These are phyloP conservation scores for Parauchenoglanis punctatus DNA, from an alignment of 2,797 vertebrate genomes.

Conservation along the genomic window DNA sequence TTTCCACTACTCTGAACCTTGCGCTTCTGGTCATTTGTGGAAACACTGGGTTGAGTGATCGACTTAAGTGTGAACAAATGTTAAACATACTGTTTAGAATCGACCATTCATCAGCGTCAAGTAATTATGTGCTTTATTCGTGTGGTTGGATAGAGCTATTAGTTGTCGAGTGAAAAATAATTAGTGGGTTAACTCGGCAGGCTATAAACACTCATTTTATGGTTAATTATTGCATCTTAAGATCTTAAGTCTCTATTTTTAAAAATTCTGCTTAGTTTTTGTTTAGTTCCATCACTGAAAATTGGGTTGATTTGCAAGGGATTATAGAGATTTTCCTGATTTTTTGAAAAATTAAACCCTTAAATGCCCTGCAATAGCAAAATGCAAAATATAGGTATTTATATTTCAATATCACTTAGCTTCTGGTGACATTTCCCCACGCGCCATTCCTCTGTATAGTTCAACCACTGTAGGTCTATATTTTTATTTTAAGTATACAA, in stretches of 20 bases:
- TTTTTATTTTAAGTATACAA: not conserved
- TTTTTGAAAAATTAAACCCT: not conserved
- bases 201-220: not conserved
- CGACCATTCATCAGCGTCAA: not conserved
- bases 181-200: not conserved
- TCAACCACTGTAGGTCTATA: not conserved
- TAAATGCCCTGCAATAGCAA: not conserved
- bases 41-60: conserved; percentile 26
- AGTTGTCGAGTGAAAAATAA: not conserved
- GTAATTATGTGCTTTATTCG: not conserved
- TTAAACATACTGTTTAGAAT: not conserved
- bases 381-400: not conserved
- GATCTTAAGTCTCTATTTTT: not conserved
- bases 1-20: conserved; percentile 41
- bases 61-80: conserved; percentile 34
- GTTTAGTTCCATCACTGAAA: not conserved
- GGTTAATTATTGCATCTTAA: not conserved
- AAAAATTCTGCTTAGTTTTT: not conserved
- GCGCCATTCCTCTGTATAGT: not conserved
- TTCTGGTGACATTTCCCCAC: not conserved
- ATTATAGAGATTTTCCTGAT: not conserved
- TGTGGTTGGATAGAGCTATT: not conserved
- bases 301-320: not conserved
- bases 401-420: not conserved
- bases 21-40: conserved; percentile 47